phyloP scores from a whole-genome alignment of 2,888 invertebrate genomes.

The Apoda limacodes region DNA sequence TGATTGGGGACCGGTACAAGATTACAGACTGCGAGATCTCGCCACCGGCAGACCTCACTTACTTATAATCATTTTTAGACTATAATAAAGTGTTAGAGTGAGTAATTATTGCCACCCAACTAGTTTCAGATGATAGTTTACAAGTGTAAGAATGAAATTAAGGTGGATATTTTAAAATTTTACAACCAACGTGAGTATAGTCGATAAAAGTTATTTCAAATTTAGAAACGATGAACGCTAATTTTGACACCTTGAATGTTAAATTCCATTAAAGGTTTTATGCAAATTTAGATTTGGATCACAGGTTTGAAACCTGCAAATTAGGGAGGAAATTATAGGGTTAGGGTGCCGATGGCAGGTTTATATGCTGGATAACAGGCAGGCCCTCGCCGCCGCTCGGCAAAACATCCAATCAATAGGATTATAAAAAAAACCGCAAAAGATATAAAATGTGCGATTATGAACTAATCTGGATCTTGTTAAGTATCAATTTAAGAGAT shows the following conservation, averaged over 20 bases:
- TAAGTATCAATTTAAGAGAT: too few species aligned
- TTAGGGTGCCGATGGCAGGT: slow-evolving; percentile 45
- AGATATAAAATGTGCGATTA: too few species aligned
- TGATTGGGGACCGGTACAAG: slow-evolving; percentile 63
- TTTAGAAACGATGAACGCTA: slow-evolving; percentile 42
- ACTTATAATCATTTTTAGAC: slow-evolving; percentile 59
- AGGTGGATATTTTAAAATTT: too few species aligned
- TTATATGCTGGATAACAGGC: too few species aligned
- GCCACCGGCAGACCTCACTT: slow-evolving; percentile 57
- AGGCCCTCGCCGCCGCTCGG: too few species aligned
- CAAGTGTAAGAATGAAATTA: slow-evolving; percentile 28
- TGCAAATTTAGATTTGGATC: slow-evolving; percentile 61
- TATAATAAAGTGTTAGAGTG: slow-evolving; percentile 61
- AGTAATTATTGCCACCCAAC: slow-evolving; percentile 57
- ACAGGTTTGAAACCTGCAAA: slow-evolving; percentile 51
- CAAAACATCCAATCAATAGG: too few species aligned
- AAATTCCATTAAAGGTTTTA: slow-evolving; percentile 61
- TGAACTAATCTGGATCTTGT: too few species aligned
- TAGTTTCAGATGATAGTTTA: not conserved
- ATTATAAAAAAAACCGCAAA: too few species aligned
- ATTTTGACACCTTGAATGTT: slow-evolving; percentile 53
- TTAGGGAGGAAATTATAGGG: slow-evolving; percentile 59
- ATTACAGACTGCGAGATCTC: slow-evolving; percentile 59
- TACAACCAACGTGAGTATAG: too few species aligned
- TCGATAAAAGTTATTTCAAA: too few species aligned